Base-by-base conservation (phyloP, 1,140 invertebrate species). In the Cotesia glomerata region DNA sequence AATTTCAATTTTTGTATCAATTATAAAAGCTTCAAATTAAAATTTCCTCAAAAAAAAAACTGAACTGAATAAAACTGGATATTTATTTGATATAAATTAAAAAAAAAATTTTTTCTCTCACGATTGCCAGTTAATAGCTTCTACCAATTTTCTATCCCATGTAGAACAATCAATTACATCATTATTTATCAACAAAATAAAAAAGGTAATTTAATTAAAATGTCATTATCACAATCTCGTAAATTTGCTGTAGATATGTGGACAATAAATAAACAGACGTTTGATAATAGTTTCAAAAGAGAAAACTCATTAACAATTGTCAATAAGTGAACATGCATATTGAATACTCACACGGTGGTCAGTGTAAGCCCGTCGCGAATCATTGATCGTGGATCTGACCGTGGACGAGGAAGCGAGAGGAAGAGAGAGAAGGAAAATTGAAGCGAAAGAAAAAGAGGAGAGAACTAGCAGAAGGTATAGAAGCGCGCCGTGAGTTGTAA, bases 381-480 rank as follows among this genome's bases (percentile, higher is more conserved):
- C 32, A 61, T 61, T 61, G n/a, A 61, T 61, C 59, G 59, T 18
- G 59, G 39, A 45, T 45, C 39, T 45, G 39, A 45, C 8, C 39
- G 11, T 2, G 39, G 7, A 11, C 7, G 70, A 72, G 72, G 72
- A 71, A 73, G 62, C 54, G 52, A 52, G 71, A 34, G 64, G 68
- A 69, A 63, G 67, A 67, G 56, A 34, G 13, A 14, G 13, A 11
- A n/a, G 1, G 74, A 80, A 76, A 79, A 66, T 74, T 72, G 75
- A 74, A 80, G 78, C 75, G 74, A 77, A 68, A 74, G 79, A 79
- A 74, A 73, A 75, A 76, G 73, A 75, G 65, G 3, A 26, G 26
- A 26, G 26, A 26, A 26, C 26, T 26, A 26, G 54, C 39, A 45
- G 7, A 8, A 11, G 39, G 39, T 45, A 45, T 45, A 45, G 58